Conservation (phyloP, 2,797 vertebrate species). For the Choloepus didactylus region DNA sequence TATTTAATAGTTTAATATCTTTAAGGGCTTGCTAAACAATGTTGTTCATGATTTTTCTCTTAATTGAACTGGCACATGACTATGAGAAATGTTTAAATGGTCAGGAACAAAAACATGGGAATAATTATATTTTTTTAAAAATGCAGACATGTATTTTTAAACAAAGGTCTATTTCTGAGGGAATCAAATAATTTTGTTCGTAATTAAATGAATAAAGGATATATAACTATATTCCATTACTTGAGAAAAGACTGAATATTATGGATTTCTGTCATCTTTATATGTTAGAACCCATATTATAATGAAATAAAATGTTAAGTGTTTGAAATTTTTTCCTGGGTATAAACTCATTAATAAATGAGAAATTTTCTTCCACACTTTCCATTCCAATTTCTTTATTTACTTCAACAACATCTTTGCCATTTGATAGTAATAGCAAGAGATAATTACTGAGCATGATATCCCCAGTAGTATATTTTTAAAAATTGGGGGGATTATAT, state of each 20-base stretch:
- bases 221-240: not conserved
- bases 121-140: not conserved
- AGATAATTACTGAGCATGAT: not conserved
- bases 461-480: not conserved
- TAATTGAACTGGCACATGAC: not conserved
- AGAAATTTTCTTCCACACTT: not conserved
- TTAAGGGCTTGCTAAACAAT: not conserved
- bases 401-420: not conserved
- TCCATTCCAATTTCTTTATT: not conserved
- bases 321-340: not conserved
- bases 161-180: not conserved
- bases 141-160: not conserved
- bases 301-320: not conserved
- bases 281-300: not conserved
- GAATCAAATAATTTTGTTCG: not conserved
- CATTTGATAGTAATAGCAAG: not conserved
- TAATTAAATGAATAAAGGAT: not conserved
- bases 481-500: not conserved
- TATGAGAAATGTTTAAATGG: not conserved
- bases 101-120: not conserved
- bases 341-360: not conserved
- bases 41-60: not conserved
- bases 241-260: not conserved
- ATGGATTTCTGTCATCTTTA: not conserved
- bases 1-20: conserved; percentile 36